These are phyloP conservation scores for Periphyllus acericola DNA, from an alignment of 2,888 invertebrate species.

Conservation along the genomic window DNA sequence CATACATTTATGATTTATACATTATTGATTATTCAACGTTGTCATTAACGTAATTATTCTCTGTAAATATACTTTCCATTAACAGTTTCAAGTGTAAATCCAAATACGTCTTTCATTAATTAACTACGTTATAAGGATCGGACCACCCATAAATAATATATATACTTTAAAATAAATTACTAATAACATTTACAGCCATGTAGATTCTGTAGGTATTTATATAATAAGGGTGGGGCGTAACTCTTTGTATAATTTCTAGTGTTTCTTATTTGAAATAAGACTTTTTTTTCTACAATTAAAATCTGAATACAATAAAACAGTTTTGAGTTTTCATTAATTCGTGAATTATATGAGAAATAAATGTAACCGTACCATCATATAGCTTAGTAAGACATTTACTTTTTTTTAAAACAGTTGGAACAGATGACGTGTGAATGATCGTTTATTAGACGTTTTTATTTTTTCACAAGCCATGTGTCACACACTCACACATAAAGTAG, in stretches of 20 bases:
- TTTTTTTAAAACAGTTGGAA: constrained; percentile 27
- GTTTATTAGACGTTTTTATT: constrained; percentile 44
- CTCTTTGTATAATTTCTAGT: not conserved
- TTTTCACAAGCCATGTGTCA: constrained; percentile 50
- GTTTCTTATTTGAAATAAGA: not conserved
- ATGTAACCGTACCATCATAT: not conserved
- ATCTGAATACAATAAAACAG: not conserved
- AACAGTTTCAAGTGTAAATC: constrained; percentile 20
- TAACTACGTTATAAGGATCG: not conserved
- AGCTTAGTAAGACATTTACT: constrained; percentile 3
- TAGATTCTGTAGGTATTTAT: not conserved
- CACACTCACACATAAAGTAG: constrained; percentile 36
- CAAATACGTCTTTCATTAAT: not conserved
- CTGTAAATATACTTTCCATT: not conserved
- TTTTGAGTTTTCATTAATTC: constrained; percentile 9
- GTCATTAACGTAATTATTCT: constrained; percentile 5
- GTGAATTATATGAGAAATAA: not conserved
- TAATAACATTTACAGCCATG: not conserved
- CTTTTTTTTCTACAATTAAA: constrained; percentile 5
- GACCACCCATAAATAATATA: constrained; percentile 27
- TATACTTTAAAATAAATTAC: constrained; percentile 2
- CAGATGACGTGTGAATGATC: constrained; percentile 50
- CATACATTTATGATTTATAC: not conserved
- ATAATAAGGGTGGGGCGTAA: not conserved
- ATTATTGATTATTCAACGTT: not conserved